Evolutionary conservation across 30 jellyfish, hydroid and myxozoan genomes (phyloP), one percentile per base, ranked within the genome.

Genomic region (Mastigias papua): DNA sequence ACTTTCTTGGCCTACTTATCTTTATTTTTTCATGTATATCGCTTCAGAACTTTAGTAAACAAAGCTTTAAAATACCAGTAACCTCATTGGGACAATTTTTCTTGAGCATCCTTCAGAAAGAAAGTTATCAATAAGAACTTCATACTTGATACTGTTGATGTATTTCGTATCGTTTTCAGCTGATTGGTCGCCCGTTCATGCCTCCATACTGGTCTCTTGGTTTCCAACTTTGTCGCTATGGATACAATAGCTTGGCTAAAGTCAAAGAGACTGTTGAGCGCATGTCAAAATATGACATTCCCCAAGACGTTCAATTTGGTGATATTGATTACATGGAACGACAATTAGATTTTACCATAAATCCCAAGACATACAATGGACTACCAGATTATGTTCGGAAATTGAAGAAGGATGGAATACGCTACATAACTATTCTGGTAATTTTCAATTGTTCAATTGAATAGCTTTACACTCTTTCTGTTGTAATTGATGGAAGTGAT

Each of bases 121-220:
- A n/a, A n/a, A n/a, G n/a, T n/a, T n/a, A n/a, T n/a, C n/a, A n/a
- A n/a, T n/a, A n/a, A n/a, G n/a, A n/a, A n/a, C n/a, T n/a, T n/a
- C n/a, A n/a, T n/a, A n/a, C n/a, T n/a, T n/a, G n/a, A n/a, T n/a
- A n/a, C n/a, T n/a, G n/a, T n/a, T n/a, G n/a, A n/a, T n/a, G n/a
- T n/a, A n/a, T n/a, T n/a, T n/a, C 60, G 21, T 58, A 33, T 65
- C 20, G 60, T 28, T 72, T 48, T 76, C 76, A 95, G 99, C 90
- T 95, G 30, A 86, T 95, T 74, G 99, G 99, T 4, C 89, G 97
- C 26, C 97, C 99, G 3, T 74, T 95, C 71, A 77, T 95, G 96
- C 99, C 99, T 2, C 90, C 99, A 8, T 90, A 95, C 69, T 95
- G 99, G 99, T 81, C 99, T 6, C 94, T 95, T 29, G 99, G 99